A percentile compares a stretch with the other conserved stretches of the same genome.
Evolutionary conservation across 2,888 invertebrate genomes (phyloP).

Genomic region (Cetonia aurata): DNA sequence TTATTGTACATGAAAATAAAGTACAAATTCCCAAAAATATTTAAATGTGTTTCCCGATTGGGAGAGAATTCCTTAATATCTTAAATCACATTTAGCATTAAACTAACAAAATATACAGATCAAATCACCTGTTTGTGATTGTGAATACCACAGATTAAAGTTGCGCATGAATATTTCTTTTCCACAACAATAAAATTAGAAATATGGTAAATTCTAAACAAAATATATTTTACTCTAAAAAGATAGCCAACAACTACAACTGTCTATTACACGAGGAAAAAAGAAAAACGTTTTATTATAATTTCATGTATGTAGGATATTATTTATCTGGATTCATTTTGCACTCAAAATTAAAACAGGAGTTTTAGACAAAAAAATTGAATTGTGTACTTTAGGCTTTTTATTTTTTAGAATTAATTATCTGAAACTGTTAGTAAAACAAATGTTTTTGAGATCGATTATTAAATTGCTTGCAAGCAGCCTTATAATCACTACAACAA

Average conservation of each 20-base stretch:
- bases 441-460: no score
- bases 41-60: conserved; percentile 37
- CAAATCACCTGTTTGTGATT: conserved; percentile 43
- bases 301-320: no score
- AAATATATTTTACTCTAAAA: conserved; percentile 3
- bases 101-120: conserved; percentile 48
- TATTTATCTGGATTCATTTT: background rate
- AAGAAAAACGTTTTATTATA: no score
- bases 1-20: conserved; percentile 47
- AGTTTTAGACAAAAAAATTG: background rate
- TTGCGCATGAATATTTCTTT: background rate
- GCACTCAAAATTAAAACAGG: background rate
- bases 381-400: background rate
- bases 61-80: conserved; percentile 46
- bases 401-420: background rate
- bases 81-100: conserved; percentile 48
- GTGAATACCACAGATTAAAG: conserved; percentile 47
- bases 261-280: conserved; percentile 21
- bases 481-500: no score
- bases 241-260: conserved; percentile 27
- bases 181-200: background rate
- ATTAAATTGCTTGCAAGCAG: no score
- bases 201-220: conserved; percentile 22
- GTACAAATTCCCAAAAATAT: conserved; percentile 47
- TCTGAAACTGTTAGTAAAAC: background rate